Evolutionary conservation across 2,113 vertebrate species (phyloP).

Genomic region (Campylomormyrus tamandua): DNA sequence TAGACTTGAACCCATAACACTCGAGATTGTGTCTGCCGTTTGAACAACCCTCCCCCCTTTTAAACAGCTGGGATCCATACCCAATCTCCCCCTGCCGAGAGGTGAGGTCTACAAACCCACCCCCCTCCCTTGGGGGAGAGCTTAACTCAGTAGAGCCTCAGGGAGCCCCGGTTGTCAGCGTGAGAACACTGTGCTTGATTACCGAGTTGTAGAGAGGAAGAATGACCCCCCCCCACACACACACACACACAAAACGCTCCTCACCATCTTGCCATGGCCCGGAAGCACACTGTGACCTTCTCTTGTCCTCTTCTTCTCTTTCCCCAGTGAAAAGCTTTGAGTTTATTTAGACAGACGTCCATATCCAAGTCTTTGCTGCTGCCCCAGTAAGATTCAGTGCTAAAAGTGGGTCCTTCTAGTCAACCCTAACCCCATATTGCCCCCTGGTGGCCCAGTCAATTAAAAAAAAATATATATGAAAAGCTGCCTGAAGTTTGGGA

Average conservation of each 20-base stretch:
- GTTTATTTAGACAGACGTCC: not conserved
- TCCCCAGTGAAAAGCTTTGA: not conserved
- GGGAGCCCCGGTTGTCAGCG: not conserved
- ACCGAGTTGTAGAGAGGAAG: not conserved
- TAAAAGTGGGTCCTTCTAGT: not conserved
- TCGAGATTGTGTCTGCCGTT: not conserved
- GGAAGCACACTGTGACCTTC: not conserved
- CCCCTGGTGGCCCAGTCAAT: slow-evolving; percentile 1
- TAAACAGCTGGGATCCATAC: not conserved
- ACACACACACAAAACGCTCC: not conserved
- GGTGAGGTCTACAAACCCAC: not conserved
- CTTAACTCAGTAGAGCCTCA: not conserved
- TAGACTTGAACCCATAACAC: not conserved
- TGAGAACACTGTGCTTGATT: slow-evolving; percentile 1
- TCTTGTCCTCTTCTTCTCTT: not conserved
- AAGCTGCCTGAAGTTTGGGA: not conserved
- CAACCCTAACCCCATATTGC: not conserved
- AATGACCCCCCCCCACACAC: not conserved
- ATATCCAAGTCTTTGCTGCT: not conserved
- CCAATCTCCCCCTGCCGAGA: too few species aligned
- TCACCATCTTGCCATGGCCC: not conserved
- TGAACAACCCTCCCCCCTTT: not conserved
- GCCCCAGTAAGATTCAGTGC: not conserved
- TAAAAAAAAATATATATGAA: not conserved
- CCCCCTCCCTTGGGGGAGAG: not conserved